Base-by-base conservation (phyloP, 2,797 vertebrate genomes). In the Craterocephalus amniculus region DNA sequence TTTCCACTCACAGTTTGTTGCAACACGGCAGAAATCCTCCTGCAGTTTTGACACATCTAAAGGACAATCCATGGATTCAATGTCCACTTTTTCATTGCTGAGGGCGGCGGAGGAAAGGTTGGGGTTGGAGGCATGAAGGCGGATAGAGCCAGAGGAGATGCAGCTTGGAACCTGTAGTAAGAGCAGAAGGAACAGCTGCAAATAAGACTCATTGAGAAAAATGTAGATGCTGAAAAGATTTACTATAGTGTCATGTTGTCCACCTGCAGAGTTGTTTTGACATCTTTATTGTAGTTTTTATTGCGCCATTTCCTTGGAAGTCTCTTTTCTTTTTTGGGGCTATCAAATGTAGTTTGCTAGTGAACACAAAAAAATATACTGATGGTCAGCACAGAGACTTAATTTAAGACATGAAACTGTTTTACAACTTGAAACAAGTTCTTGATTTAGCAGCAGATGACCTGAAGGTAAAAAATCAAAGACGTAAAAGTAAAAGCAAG, bases 91-190 rank as follows among this genome's bases (percentile, higher is more conserved):
- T 68, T 96, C 96, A 58, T 94, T 96, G 73, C 84, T 91, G 72
- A 96, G 94, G 64, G 95, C 96, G 68, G 96, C 95, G 0, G 96
- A 95, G 81, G 97, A 99, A 78, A 99, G 95, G 87, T 99, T 99
- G 22, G 98, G 98, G 90, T 99, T 99, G 61, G 98, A 99, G 67
- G 98, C 96, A 31, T 99, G 98, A 11, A 98, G 94, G 81, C 98
- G 96, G 75, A 96, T 31, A 0, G 95, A 95, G 40, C 95, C 94
- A 54, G 95, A 88, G 76, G 95, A 95, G 72, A 96, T 93, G 81
- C 93, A 94, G 89, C 93, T 93, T 27, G 95, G 95, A 62, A 95
- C 93, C 95, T 95, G 9, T 26, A 57, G 35, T 0, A 27, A 51
- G n/a, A 51, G 10, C 36, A 63, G 27, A 9, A 69, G 8, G 12